Evolutionary conservation across 2,888 invertebrate species (phyloP), one percentile per base, ranked within the genome.

Genomic region (Hypselothyrea guttata): DNA sequence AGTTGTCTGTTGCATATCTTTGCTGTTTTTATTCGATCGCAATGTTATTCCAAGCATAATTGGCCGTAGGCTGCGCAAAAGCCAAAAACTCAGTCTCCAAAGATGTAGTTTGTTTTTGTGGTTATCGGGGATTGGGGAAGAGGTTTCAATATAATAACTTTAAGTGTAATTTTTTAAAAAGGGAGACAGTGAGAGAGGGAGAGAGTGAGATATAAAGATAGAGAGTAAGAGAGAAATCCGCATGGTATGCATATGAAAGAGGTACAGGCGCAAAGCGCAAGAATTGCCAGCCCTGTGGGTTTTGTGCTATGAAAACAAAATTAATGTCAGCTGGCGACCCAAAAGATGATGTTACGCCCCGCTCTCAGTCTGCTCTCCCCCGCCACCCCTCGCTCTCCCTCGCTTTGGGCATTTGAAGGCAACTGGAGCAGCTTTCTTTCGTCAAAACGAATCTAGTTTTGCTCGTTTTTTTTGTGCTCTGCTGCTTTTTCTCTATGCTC

Each of bases 251-350:
- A 27, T 7, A 7, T 4, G 18, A 47, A 56, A 51, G 42, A 34
- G 62, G 46, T 22, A 5, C 22, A 22, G 22, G 22, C 22, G 22
- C 22, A 22, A 22, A 22, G 22, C 22, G 22, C 35, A 15, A 15
- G 44, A 52, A 53, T 45, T 55, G 48, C 38, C 42, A 47, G 68
- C 52, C 56, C 52, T 53, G 48, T 58, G 27, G 52, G 58, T 38
- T 22, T 22, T 53, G 47, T 61, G 72, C 76, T 76, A 79, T 79
- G 79, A 82, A 79, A 79, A 82, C 79, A 75, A 79, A 82, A 81
- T 81, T 81, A 82, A 79, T 81, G 79, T 75, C 75, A 79, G 82
- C 55, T 71, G 58, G 54, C 44, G 54, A 60, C 63, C 63, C 31
- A 55, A 15, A 45, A 38, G 38, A 40, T 35, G 41, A 42, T 41